A percentile compares a stretch with the other conserved stretches of the same genome.
Evolutionary conservation across 1,140 invertebrate genomes (phyloP).

Genomic region (Epicauta chinensis): DNA sequence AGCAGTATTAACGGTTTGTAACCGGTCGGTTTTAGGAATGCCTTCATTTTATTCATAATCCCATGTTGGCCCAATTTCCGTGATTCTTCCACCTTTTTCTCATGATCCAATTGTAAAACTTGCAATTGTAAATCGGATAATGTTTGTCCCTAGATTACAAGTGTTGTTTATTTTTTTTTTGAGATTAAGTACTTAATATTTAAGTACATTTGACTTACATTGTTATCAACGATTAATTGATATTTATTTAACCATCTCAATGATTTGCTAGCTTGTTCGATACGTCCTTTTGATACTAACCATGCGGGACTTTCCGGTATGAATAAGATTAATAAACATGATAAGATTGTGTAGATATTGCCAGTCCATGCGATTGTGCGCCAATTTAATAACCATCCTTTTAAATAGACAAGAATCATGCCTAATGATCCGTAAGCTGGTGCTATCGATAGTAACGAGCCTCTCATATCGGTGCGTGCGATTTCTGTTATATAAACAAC

Average conservation of each 20-base stretch:
- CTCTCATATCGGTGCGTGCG: conserved; percentile 49
- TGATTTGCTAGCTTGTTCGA: conserved; percentile 48
- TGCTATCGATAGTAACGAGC: conserved; percentile 42
- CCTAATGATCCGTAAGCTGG: conserved; percentile 36
- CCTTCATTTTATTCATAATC: conserved; percentile 34
- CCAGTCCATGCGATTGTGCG: conserved; percentile 49
- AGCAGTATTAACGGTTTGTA: conserved; percentile 55
- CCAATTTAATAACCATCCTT: conserved; percentile 57
- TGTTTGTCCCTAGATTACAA: conserved; percentile 28
- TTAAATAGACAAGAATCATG: conserved; percentile 53
- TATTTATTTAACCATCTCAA: conserved; percentile 46
- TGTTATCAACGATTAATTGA: no score
- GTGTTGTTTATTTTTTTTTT: no score
- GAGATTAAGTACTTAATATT: no score
- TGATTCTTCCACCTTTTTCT: conserved; percentile 40
- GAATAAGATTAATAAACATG: conserved; percentile 49
- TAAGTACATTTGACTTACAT: no score
- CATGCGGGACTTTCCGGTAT: conserved; percentile 65
- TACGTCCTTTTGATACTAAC: conserved; percentile 51
- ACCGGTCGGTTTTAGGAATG: conserved; percentile 49
- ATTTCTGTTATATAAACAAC: conserved; percentile 59
- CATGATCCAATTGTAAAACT: conserved; percentile 41
- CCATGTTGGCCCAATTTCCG: conserved; percentile 13
- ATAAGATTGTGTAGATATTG: conserved; percentile 49
- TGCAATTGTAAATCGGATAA: conserved; percentile 40